These are phyloP conservation scores for Argyresthia goedartella DNA, from an alignment of 2,888 invertebrate species.

Conservation along the genomic window DNA sequence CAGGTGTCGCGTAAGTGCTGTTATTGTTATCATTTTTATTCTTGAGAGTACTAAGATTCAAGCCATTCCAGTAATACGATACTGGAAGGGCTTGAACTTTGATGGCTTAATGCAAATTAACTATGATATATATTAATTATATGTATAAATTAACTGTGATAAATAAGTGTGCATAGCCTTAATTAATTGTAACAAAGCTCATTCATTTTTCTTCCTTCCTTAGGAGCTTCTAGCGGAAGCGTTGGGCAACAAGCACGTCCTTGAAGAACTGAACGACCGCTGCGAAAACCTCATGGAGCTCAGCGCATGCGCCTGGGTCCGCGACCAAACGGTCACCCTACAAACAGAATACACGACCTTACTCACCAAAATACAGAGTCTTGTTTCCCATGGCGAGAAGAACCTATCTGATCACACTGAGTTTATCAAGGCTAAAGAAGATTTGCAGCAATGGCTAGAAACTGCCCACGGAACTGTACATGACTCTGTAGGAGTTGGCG, in stretches of 20 bases:
- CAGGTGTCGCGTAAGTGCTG: slow-evolving; percentile 76
- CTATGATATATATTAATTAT: not conserved
- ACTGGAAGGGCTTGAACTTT: too few species aligned
- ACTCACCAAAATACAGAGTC: slow-evolving; percentile 82
- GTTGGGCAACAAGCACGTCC: slow-evolving; percentile 77
- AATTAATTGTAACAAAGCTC: not conserved
- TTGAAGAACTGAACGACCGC: slow-evolving; percentile 88
- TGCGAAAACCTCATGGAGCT: slow-evolving; percentile 90
- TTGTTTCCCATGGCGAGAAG: slow-evolving; percentile 90
- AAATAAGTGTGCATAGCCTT: too few species aligned
- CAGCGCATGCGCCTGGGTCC: slow-evolving; percentile 86
- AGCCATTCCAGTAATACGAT: not conserved
- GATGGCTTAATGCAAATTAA: not conserved
- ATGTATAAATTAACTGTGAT: too few species aligned
- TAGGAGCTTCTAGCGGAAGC: slow-evolving; percentile 82
- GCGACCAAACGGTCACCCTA: slow-evolving; percentile 87
- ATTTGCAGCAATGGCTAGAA: slow-evolving; percentile 86
- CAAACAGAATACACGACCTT: slow-evolving; percentile 87
- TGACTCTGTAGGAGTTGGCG: slow-evolving; percentile 86
- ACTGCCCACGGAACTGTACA: slow-evolving; percentile 85
- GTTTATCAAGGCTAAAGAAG: slow-evolving; percentile 87
- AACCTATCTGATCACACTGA: slow-evolving; percentile 92
- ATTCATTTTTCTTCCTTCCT: slow-evolving; percentile 3
- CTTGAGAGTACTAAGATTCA: not conserved
- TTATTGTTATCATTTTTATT: not conserved